A percentile compares a stretch with the other conserved stretches of the same genome.
These are phyloP conservation scores for Pampus argenteus DNA, from an alignment of 2,797 vertebrate species.

Conservation along the genomic window DNA sequence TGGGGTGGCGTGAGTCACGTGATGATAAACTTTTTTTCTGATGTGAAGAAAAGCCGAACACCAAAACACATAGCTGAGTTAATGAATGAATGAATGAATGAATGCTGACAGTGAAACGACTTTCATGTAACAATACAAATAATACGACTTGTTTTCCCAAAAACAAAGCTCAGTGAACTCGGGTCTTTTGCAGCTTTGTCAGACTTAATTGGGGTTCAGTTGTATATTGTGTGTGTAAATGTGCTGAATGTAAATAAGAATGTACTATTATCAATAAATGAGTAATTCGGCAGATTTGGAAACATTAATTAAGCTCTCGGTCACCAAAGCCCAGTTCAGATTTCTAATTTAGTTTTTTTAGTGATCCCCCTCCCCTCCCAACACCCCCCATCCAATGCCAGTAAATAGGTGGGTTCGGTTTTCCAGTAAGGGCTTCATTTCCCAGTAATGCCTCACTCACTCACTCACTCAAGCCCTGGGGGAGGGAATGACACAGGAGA, in stretches of 20 bases:
- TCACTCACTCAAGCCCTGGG: slow-evolving; percentile 60
- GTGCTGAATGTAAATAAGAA: not conserved
- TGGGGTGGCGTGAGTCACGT: not conserved
- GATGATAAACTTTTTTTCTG: too few species aligned
- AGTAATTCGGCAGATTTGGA: not conserved
- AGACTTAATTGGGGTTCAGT: not conserved
- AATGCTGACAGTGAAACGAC: not conserved
- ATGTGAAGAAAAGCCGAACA: not conserved
- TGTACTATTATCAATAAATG: not conserved
- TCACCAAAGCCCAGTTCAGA: slow-evolving; percentile 33
- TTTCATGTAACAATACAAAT: not conserved
- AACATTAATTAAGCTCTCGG: not conserved
- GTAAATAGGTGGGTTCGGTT: slow-evolving; percentile 73
- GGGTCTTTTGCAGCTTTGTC: not conserved
- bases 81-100: too few species aligned
- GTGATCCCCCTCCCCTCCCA: not conserved
- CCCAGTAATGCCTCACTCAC: slow-evolving; percentile 67
- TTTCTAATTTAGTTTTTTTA: slow-evolving; percentile 43
- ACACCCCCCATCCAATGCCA: slow-evolving; percentile 60
- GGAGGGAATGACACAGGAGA: slow-evolving; percentile 77
- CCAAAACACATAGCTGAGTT: too few species aligned
- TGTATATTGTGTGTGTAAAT: not conserved
- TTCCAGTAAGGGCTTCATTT: slow-evolving; percentile 81
- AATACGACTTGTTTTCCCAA: too few species aligned
- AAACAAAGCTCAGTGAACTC: not conserved